A percentile compares a stretch with the other conserved stretches of the same genome.
Conservation (phyloP, 2,888 invertebrate species). For the Theretra japonica region DNA sequence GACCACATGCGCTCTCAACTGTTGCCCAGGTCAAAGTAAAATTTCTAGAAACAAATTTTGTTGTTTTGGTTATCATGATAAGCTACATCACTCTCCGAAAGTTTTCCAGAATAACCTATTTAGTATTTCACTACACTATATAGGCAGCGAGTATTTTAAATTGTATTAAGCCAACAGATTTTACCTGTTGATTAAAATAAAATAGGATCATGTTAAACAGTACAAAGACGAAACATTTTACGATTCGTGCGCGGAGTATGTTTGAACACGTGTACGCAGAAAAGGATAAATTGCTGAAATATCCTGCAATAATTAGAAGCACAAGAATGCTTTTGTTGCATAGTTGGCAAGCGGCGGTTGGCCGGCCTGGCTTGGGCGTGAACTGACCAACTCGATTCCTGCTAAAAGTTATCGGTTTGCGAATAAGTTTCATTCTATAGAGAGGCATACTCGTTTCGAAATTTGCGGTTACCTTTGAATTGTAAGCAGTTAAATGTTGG, state of each 20-base stretch:
- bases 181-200: too few relatives aligned
- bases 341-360: conserved; percentile 66
- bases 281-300: conserved; percentile 47
- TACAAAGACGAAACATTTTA: not conserved
- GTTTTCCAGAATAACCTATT: too few relatives aligned
- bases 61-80: too few relatives aligned
- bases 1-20: too few relatives aligned
- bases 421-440: conserved; percentile 80
- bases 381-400: conserved; percentile 68
- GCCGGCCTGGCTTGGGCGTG: conserved; percentile 57
- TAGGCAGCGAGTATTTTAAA: too few relatives aligned
- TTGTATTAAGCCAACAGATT: too few relatives aligned
- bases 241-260: not conserved
- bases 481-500: conserved; percentile 83
- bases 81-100: too few relatives aligned
- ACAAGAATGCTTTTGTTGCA: conserved; percentile 69
- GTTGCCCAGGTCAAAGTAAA: too few relatives aligned
- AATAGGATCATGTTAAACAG: not conserved
- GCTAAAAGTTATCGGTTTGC: conserved; percentile 81
- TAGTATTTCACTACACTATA: too few relatives aligned
- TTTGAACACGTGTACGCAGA: conserved; percentile 32
- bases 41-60: too few relatives aligned
- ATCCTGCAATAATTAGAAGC: conserved; percentile 55
- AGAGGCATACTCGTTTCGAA: conserved; percentile 77
- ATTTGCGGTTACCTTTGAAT: conserved; percentile 84